These are phyloP conservation scores for Myopa tessellatipennis DNA, from an alignment of 2,888 invertebrate species.

Conservation along the genomic window DNA sequence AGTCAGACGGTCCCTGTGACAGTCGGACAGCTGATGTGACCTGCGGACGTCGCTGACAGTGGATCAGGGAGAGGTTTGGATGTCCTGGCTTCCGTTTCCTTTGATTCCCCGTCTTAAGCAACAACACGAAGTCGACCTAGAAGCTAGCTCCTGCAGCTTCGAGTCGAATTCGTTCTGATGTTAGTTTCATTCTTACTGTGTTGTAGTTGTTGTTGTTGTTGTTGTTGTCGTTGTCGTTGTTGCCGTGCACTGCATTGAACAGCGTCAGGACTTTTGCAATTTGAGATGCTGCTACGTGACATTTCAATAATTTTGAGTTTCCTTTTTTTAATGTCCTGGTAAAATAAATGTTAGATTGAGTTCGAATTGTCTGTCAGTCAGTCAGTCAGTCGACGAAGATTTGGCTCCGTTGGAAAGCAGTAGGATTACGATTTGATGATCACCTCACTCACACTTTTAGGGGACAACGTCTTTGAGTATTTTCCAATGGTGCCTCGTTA, in stretches of 20 bases:
- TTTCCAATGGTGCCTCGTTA: neutral
- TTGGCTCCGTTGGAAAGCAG: neutral
- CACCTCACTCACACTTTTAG: neutral
- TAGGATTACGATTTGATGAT: neutral
- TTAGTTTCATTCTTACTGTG: neutral
- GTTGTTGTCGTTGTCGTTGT: conserved; percentile 55
- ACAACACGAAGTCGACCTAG: conserved; percentile 50
- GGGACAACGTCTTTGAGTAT: neutral
- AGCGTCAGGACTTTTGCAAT: conserved; percentile 67
- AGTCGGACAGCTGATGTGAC: conserved; percentile 36
- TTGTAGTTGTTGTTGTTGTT: conserved; percentile 45
- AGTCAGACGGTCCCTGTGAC: neutral
- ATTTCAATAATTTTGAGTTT: conserved; percentile 67
- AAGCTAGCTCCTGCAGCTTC: neutral
- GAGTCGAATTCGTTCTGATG: conserved; percentile 6
- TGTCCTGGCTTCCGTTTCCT: conserved; percentile 27
- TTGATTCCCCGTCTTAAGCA: conserved; percentile 50
- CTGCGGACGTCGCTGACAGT: conserved; percentile 4
- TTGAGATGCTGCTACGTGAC: conserved; percentile 67
- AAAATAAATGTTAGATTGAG: conserved; percentile 39
- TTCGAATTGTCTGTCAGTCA: conserved; percentile 35
- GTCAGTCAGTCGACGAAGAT: conserved; percentile 24
- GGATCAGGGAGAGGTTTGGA: conserved; percentile 1
- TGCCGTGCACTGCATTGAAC: conserved; percentile 66
- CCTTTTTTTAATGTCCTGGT: conserved; percentile 32